Base-by-base conservation (phyloP, 2,113 vertebrate species). In the Apus apus region DNA sequence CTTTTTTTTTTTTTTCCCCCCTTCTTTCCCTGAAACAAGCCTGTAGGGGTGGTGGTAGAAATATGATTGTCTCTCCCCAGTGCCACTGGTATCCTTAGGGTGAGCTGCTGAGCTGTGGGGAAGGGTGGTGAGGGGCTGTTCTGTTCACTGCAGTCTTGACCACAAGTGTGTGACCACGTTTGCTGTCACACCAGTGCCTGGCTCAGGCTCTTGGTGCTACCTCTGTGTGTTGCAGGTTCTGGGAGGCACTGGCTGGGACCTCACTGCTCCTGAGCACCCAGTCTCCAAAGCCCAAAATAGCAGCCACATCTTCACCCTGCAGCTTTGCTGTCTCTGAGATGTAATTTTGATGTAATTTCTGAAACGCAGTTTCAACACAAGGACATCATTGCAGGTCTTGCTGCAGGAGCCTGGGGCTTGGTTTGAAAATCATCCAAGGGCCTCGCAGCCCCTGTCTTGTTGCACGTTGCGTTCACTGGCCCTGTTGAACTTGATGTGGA, bases 221-320 rank as follows among this genome's bases (percentile, higher is more conserved):
- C 53, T 50, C 50, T 16, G 19, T 5, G 1, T 13, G 38, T 48
- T 1, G 1, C 32, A 2, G 16, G 6, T 23, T 1, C 57, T 25
- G 14, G 19, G 48, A 61, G 62, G 46, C 30, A 4, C 48, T 38
- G 1, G 22, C 34, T 12, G 2, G 43, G 15, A 68, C n/a, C 36
- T 29, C 13, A 2, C 43, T 0, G 6, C 29, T 61, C 30, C 30
- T 12, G 21, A 38, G 30, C 16, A 3, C 58, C 0, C 0, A 26
- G 26, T n/a, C 50, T 56, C 60, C 54, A 26, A 15, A 48, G 43
- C 34, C 65, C 45, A 15, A 10, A 15, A 0, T 18, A 54, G 30
- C 53, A 51, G 56, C 48, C 11, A 3, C 29, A 4, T 21, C 2
- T 2, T 45, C 4, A 1, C 32, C 34, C 58, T 23, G 20, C 15